phyloP scores from a whole-genome alignment of 1,140 invertebrate genomes.

The Subanguina moxae region DNA sequence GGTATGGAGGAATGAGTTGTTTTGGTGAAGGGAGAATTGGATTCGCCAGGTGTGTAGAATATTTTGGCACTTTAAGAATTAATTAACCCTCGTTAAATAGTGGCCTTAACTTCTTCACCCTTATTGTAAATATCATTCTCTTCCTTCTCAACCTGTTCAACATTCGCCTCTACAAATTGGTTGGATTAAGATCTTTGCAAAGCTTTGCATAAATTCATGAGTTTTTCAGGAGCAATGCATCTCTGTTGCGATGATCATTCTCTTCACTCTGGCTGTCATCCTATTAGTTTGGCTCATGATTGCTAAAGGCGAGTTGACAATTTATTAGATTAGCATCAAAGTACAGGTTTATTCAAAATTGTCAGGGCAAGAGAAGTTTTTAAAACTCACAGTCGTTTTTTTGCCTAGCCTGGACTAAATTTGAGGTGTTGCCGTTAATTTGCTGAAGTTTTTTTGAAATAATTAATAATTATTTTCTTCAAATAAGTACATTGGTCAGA shows the following conservation, averaged over 20 bases:
- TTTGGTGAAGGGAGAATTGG: slow-evolving; percentile 49
- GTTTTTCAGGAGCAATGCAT: slow-evolving; percentile 13
- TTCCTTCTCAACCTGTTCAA: slow-evolving; percentile 46
- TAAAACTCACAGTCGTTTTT: too few species aligned
- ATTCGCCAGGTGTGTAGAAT: slow-evolving; percentile 38
- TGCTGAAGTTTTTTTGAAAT: too few species aligned
- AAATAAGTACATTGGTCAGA: too few species aligned
- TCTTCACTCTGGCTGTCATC: slow-evolving; percentile 42
- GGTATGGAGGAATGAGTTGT: slow-evolving; percentile 45
- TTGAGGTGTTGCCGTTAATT: too few species aligned
- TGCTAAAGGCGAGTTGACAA: not conserved
- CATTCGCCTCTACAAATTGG: slow-evolving; percentile 23
- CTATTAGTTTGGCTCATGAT: slow-evolving; percentile 49
- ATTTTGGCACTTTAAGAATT: slow-evolving; percentile 12
- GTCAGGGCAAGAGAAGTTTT: too few species aligned
- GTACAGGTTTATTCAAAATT: too few species aligned
- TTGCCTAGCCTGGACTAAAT: too few species aligned
- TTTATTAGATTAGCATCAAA: too few species aligned
- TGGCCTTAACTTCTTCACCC: slow-evolving; percentile 10
- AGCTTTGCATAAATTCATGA: not conserved
- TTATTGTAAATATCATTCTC: slow-evolving; percentile 41
- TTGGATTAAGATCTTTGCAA: not conserved
- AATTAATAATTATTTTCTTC: too few species aligned
- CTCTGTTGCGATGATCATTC: slow-evolving; percentile 34
- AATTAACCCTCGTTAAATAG: not conserved